phyloP scores from a whole-genome alignment of 2,888 invertebrate genomes.

The Cataglyphis albicans region DNA sequence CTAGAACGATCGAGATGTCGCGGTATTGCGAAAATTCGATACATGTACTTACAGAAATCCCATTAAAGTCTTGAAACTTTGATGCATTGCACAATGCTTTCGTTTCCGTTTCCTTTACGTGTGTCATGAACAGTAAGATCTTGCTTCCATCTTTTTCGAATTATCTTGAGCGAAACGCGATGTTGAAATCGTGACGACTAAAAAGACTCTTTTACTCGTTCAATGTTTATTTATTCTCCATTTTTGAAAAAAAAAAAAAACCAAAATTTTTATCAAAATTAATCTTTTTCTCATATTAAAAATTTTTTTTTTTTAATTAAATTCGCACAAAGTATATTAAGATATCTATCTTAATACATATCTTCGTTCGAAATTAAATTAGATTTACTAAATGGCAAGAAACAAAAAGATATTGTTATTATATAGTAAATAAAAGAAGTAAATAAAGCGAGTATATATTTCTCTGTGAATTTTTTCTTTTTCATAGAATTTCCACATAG shows the following conservation, averaged over 20 bases:
- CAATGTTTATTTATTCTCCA: not conserved
- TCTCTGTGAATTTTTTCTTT: not conserved
- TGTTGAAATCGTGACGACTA: not conserved
- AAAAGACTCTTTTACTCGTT: not conserved
- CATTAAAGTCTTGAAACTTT: slow-evolving; percentile 76
- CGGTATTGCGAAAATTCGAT: slow-evolving; percentile 64
- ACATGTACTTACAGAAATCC: slow-evolving; percentile 67
- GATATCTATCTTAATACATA: not conserved
- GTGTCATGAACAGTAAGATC: slow-evolving; percentile 10
- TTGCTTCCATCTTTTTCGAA: not conserved
- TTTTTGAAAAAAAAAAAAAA: not conserved
- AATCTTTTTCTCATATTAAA: not conserved
- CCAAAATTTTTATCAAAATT: not conserved
- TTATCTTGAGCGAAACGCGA: not conserved
- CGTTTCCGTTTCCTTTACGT: slow-evolving; percentile 39
- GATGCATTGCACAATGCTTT: slow-evolving; percentile 23
- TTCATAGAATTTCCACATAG: not conserved
- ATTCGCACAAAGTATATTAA: not conserved
- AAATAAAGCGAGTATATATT: not conserved
- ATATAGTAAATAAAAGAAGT: not conserved
- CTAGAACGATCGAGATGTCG: slow-evolving; percentile 54
- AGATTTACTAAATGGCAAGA: not conserved
- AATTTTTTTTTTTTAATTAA: not conserved
- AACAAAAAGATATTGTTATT: not conserved
- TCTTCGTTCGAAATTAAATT: not conserved